Evolutionary conservation across 2,888 invertebrate genomes (phyloP), one percentile per base, ranked within the genome.

Genomic region (Caenorhabditis sp.): DNA sequence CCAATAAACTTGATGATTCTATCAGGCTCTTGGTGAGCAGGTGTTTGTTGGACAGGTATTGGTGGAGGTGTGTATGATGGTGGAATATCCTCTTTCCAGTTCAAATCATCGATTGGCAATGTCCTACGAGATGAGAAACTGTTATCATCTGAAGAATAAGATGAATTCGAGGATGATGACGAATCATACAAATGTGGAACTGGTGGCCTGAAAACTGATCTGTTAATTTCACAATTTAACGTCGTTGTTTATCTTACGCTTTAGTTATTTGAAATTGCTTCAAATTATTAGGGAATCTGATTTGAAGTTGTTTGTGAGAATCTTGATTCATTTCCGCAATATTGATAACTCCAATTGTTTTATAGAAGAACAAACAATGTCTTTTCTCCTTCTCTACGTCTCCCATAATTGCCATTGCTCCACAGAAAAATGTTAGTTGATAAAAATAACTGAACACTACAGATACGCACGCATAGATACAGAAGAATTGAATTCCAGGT

Each of bases 401-500:
- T 50, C 95, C 95, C 59, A 94, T 93, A 78, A 95, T 91, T 14
- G 95, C 95, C 85, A 95, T 92, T 86, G 94, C 94, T 14, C 93
- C 95, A 60, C 94, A 92, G 89, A 95, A 95, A 90, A 95, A 95
- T 27, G 95, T 95, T 70, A 95, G 89, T 89, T 86, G 76, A 59
- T 94, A 95, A 52, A 95, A 89, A 89, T 94, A 95, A 21, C 94
- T 94, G 87, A 95, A 93, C 77, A 92, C 92, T 1, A 95, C 94
- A 0, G 95, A 94, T 65, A 94, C 92, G 86, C 94, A 94, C 92
- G 95, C 94, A 89, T 95, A 95, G 87, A 94, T 93, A 90, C 95
- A 95, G 90, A 95, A 95, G 84, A 95, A 95, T 87, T 93, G 93
- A 57, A 95, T 94, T 27, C 94, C 95, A 4, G 95, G 95, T 88